Evolutionary conservation across 2,113 vertebrate species (phyloP), one percentile per base, ranked within the genome.

Genomic region (Capricornis sumatraensis): DNA sequence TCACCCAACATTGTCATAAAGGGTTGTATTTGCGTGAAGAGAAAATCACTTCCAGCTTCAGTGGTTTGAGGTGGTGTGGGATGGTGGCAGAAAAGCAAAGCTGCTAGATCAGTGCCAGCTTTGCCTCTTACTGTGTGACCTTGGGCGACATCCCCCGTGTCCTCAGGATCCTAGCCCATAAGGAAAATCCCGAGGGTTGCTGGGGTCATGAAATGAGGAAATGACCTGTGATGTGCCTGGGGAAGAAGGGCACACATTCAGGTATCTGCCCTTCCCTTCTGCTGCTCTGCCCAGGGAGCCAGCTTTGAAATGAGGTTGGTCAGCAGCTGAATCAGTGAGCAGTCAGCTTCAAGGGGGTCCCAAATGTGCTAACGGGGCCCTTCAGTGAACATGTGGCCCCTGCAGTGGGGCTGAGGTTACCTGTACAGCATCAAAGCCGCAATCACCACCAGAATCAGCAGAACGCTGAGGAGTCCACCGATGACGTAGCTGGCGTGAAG

Each of bases 401-500:
- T n/a, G 36, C 6, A 64, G 81, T 8, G 33, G 27, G 83, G 83
- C 85, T 64, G 78, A 79, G 97, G 98, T 98, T 97, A 99, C 99
- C 99, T 99, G 98, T 99, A 99, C 88, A 99, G 99, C 94, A 99
- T 99, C 97, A 99, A 98, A 84, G 99, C 99, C 27, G 99, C 99
- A 27, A 99, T 99, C 97, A 99, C 98, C 97, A 99, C 98, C 94
- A 99, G 99, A 97, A 99, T 99, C 55, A 99, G 99, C 97, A 99
- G 98, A 94, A 99, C 98, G 62, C 99, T 99, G 93, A 99, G 99
- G 92, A 99, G 99, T 82, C 99, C 99, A 79, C 99, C 99, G 14
- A 99, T 99, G 97, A 99, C 98, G 15, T 99, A 99, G 98, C 99
- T 99, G 98, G 99, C 98, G 0, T 99, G 99, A 90, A 99, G 99